Base-by-base conservation (phyloP, 2,888 invertebrate genomes). In the Drosophila tanythrix region DNA sequence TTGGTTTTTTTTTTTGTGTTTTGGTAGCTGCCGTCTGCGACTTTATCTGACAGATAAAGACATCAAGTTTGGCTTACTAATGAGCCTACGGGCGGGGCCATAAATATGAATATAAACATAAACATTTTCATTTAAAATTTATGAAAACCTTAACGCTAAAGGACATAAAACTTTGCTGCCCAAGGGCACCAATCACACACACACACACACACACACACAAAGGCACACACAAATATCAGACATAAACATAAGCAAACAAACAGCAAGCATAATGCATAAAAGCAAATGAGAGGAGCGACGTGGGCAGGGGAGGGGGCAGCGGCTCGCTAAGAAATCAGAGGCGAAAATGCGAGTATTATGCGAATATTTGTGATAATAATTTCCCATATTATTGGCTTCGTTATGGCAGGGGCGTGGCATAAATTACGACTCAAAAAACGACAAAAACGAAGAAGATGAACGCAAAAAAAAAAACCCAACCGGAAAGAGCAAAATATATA, bases 381-480 rank as follows among this genome's bases (percentile, higher is more conserved):
- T 87, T 85, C 74, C 68, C 60, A 76, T 83, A 76, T 89, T 89
- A 87, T 87, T 87, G 84, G 82, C 76, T 70, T 70, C 68, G 84
- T 88, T 89, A 83, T 89, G 82, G 75, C 74, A 76, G 73, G 66
- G 84, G 86, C 84, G 88, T 84, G 86, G 88, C 84, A 88, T 88
- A 85, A 86, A 86, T 84, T 87, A 82, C 79, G 68, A 43, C 55
- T 51, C 25, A 33, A 50, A 50, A 50, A 50, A 50, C 18, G 50
- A 27, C 25, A 5, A 43, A 21, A 43, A 43, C 7, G 15, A 25
- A 46, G 25, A 25, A 46, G 7, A 43, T 43, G n/a, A 43, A 43
- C n/a, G 36, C 29, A 35, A 51, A 46, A 51, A 36, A 43, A 15
- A 51, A n/a, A 29, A 50, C 33, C 29, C 35, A 25, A 46, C 25